These are phyloP conservation scores for Phyllostomus discolor DNA, from an alignment of 2,113 vertebrate genomes.

Conservation along the genomic window DNA sequence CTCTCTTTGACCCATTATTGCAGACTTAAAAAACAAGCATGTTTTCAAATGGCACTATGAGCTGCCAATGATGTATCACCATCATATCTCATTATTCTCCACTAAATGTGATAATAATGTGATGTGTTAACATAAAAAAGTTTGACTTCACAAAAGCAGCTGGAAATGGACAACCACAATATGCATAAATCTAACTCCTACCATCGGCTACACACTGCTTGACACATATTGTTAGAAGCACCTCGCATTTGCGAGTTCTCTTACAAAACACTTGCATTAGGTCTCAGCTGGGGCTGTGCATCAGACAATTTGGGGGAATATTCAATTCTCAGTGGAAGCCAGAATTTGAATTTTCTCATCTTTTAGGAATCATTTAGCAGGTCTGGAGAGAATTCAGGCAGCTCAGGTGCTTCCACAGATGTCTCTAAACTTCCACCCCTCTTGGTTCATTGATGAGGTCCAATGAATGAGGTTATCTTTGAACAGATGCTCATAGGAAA, in stretches of 20 bases:
- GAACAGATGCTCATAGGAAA: neutral
- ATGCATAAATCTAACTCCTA: slow-evolving; percentile 77
- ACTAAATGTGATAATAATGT: slow-evolving; percentile 81
- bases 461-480: neutral
- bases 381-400: slow-evolving; percentile 46
- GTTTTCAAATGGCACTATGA: slow-evolving; percentile 70
- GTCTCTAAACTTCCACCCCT: neutral
- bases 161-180: slow-evolving; percentile 80
- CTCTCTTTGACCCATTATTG: slow-evolving; percentile 66
- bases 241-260: slow-evolving; percentile 75
- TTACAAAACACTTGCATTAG: slow-evolving; percentile 71
- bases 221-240: slow-evolving; percentile 77
- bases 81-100: slow-evolving; percentile 74
- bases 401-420: slow-evolving; percentile 40
- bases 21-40: slow-evolving; percentile 72
- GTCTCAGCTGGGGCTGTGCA: slow-evolving; percentile 75
- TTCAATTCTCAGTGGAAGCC: slow-evolving; percentile 71
- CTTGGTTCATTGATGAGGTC: neutral
- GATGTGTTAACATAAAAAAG: slow-evolving; percentile 82
- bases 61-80: slow-evolving; percentile 75
- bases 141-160: slow-evolving; percentile 80
- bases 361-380: slow-evolving; percentile 66
- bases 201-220: slow-evolving; percentile 73
- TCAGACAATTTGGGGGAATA: slow-evolving; percentile 68
- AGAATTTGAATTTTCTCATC: slow-evolving; percentile 63